These are phyloP conservation scores for Orthosia cruda DNA, from an alignment of 2,888 invertebrate genomes.

Conservation along the genomic window DNA sequence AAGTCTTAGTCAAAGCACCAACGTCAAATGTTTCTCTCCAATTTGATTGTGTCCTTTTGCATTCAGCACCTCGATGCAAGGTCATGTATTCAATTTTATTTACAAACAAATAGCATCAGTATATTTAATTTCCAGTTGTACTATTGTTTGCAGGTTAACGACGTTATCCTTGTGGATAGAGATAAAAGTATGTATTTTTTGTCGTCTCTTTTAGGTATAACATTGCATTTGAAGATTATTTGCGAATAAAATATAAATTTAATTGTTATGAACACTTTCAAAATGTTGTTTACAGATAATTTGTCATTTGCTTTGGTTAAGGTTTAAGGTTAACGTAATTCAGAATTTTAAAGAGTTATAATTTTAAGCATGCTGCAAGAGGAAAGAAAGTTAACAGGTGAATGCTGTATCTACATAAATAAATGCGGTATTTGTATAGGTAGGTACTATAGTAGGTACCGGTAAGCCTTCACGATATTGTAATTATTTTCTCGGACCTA, in stretches of 20 bases:
- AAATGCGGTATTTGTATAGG: not conserved
- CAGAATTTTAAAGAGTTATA: too few relatives aligned
- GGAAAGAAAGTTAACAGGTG: too few relatives aligned
- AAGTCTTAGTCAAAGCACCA: not conserved
- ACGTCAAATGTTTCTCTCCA: conserved; percentile 15
- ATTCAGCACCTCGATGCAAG: conserved; percentile 37
- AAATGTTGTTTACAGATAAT: conserved; percentile 2
- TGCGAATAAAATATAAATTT: conserved; percentile 22
- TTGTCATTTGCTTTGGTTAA: not conserved
- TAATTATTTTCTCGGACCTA: not conserved
- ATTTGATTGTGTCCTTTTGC: conserved; percentile 22
- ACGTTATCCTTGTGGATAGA: conserved; percentile 42
- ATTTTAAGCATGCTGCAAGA: not conserved
- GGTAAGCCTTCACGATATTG: not conserved
- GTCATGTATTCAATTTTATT: conserved; percentile 46
- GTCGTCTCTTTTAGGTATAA: conserved; percentile 6
- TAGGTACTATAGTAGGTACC: not conserved
- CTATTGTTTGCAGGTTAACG: conserved; percentile 50
- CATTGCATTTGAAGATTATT: conserved; percentile 29
- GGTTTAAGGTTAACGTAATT: not conserved
- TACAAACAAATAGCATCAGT: conserved; percentile 13
- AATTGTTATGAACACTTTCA: conserved; percentile 1
- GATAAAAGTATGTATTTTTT: conserved; percentile 28
- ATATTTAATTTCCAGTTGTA: conserved; percentile 32
- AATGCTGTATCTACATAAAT: too few relatives aligned